These are phyloP conservation scores for Hydroisotoma schaefferi DNA, from an alignment of 2,888 invertebrate species.

Conservation along the genomic window DNA sequence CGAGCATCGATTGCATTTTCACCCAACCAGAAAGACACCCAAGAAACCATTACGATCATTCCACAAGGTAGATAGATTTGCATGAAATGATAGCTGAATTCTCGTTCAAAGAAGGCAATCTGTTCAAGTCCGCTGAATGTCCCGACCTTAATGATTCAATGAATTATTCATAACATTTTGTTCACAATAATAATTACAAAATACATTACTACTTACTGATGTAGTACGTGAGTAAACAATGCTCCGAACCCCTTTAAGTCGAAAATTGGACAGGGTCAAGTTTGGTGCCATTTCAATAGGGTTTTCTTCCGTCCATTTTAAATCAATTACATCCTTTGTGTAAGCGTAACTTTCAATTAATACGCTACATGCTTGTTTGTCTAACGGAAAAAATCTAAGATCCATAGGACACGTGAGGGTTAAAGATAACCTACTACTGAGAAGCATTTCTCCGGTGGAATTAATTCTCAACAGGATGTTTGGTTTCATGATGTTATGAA, in stretches of 20 bases:
- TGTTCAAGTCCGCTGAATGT: constrained; percentile 12
- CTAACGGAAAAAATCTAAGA: constrained; percentile 24
- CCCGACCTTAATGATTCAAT: background rate
- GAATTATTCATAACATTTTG: too few relatives aligned
- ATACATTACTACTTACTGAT: too few relatives aligned
- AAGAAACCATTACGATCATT: constrained; percentile 12
- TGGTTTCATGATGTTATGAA: constrained; percentile 12
- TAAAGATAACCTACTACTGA: constrained; percentile 11
- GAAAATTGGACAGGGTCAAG: background rate
- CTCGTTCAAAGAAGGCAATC: constrained; percentile 2
- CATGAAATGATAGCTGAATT: constrained; percentile 10
- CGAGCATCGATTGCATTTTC: constrained; percentile 21
- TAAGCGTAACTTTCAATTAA: constrained; percentile 16
- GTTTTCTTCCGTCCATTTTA: constrained; percentile 4
- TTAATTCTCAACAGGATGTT: constrained; percentile 18
- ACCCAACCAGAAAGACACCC: constrained; percentile 33
- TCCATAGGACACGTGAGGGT: constrained; percentile 27
- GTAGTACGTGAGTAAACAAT: background rate
- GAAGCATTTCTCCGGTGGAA: constrained; percentile 18
- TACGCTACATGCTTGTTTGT: constrained; percentile 22
- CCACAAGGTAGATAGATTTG: constrained; percentile 12
- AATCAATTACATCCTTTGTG: background rate
- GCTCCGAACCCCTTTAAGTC: background rate
- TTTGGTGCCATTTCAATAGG: background rate
- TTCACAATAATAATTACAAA: too few relatives aligned